Percentiles rank a stretch among this genome's conserved stretches.
These are phyloP conservation scores for Callospermophilus lateralis DNA, from an alignment of 2,113 vertebrate genomes.

Conservation along the genomic window DNA sequence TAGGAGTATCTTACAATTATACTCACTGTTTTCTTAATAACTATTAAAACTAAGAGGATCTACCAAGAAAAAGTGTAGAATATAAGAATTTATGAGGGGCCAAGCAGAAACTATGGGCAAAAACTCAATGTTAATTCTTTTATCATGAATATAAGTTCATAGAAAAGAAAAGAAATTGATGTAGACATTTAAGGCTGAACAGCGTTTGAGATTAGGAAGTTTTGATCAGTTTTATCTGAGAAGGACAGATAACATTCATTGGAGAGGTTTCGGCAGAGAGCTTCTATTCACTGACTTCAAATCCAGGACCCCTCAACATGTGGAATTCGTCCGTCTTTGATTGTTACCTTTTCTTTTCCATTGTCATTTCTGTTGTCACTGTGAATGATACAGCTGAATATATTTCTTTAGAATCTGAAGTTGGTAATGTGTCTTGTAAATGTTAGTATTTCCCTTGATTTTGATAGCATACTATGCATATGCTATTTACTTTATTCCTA, in stretches of 20 bases:
- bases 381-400: background rate
- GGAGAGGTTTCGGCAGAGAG: background rate
- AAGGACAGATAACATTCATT: background rate
- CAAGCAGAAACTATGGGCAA: background rate
- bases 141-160: background rate
- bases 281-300: background rate
- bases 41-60: background rate
- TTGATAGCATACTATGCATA: background rate
- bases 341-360: background rate
- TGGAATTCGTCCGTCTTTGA: background rate
- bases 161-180: background rate
- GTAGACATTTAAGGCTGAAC: background rate
- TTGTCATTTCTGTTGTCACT: background rate
- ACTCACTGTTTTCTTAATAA: background rate
- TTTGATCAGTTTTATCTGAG: background rate
- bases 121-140: background rate
- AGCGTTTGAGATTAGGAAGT: background rate
- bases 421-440: background rate
- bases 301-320: background rate
- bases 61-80: background rate
- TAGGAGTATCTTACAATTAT: background rate
- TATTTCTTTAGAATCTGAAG: background rate
- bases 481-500: slow-evolving; percentile 44
- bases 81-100: background rate
- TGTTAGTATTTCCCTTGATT: background rate